Percentiles rank a stretch among this genome's conserved stretches.
These are phyloP conservation scores for Drosophila macrospina DNA, from an alignment of 2,888 invertebrate species.

Conservation along the genomic window DNA sequence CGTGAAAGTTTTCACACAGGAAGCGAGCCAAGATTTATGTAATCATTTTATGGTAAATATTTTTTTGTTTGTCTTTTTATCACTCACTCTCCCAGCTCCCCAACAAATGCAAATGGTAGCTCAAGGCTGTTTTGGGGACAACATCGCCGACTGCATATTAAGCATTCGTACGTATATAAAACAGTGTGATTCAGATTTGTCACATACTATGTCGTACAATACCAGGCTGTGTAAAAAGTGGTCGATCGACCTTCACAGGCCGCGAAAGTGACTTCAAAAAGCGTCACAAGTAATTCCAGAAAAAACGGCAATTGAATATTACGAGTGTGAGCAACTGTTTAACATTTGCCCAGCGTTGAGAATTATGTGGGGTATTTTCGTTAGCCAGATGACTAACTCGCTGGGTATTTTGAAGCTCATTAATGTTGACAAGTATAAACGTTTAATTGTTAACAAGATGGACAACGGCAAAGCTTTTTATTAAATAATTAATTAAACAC, in stretches of 20 bases:
- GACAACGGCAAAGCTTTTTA: conserved; percentile 35
- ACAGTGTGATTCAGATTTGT: conserved; percentile 64
- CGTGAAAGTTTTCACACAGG: conserved; percentile 75
- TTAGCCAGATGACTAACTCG: conserved; percentile 50
- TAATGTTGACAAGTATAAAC: conserved; percentile 29
- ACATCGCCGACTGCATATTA: conserved; percentile 59
- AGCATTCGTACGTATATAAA: conserved; percentile 39
- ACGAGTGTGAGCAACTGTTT: conserved; percentile 44
- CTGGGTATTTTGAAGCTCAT: conserved; percentile 39
- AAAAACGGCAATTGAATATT: conserved; percentile 47
- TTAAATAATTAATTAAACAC: conserved; percentile 40
- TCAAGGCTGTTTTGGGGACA: conserved; percentile 67
- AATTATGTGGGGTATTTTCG: conserved; percentile 47
- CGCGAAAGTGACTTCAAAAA: conserved; percentile 40
- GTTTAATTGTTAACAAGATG: conserved; percentile 34
- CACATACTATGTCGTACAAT: conserved; percentile 24
- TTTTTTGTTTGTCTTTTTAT: conserved; percentile 35
- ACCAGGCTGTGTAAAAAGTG: conserved; percentile 25
- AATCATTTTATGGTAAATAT: conserved; percentile 48
- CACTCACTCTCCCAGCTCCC: conserved; percentile 36
- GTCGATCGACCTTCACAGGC: conserved; percentile 63
- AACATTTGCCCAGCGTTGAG: conserved; percentile 54
- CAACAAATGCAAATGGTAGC: conserved; percentile 54
- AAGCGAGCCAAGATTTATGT: conserved; percentile 71
- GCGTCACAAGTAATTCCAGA: conserved; percentile 64